Evolutionary conservation across 2,888 invertebrate species (phyloP).

Genomic region (Adineta ricciae): DNA sequence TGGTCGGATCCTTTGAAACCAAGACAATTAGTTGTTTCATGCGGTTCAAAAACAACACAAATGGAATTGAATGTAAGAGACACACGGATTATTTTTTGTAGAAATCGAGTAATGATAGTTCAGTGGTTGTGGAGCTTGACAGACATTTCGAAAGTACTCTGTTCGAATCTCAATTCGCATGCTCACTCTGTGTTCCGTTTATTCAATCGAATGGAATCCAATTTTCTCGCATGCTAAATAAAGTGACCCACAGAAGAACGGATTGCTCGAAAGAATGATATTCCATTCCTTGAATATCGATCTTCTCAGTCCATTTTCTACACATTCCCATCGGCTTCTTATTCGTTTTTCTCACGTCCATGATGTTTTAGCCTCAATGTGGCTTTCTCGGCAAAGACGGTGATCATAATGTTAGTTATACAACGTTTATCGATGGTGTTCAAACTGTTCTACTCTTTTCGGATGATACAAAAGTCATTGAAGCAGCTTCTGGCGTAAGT

Average conservation of each 20-base stretch:
- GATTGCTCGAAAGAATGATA: not conserved
- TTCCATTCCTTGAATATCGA: too few species aligned
- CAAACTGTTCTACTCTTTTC: slow-evolving; percentile 85
- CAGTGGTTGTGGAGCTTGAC: not conserved
- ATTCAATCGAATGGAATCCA: not conserved
- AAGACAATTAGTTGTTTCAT: slow-evolving; percentile 52
- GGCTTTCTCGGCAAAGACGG: slow-evolving; percentile 56
- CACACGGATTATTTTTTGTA: not conserved
- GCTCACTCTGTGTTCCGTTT: too few species aligned
- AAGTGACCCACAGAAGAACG: not conserved
- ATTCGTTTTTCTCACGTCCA: not conserved
- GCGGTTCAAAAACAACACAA: slow-evolving; percentile 46
- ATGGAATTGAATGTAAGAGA: not conserved
- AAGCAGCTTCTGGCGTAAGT: not conserved
- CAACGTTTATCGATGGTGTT: slow-evolving; percentile 83
- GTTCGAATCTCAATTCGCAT: not conserved
- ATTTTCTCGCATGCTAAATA: not conserved
- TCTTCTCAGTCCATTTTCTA: too few species aligned
- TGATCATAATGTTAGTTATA: slow-evolving; percentile 59
- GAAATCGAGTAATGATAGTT: not conserved
- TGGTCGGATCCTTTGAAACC: slow-evolving; percentile 54
- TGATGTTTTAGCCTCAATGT: slow-evolving; percentile 29
- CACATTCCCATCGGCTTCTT: too few species aligned
- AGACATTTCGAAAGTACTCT: not conserved
- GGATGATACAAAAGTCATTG: slow-evolving; percentile 42